A percentile compares a stretch with the other conserved stretches of the same genome.
Evolutionary conservation across 2,888 invertebrate genomes (phyloP).

Genomic region (Drosophila putrida): DNA sequence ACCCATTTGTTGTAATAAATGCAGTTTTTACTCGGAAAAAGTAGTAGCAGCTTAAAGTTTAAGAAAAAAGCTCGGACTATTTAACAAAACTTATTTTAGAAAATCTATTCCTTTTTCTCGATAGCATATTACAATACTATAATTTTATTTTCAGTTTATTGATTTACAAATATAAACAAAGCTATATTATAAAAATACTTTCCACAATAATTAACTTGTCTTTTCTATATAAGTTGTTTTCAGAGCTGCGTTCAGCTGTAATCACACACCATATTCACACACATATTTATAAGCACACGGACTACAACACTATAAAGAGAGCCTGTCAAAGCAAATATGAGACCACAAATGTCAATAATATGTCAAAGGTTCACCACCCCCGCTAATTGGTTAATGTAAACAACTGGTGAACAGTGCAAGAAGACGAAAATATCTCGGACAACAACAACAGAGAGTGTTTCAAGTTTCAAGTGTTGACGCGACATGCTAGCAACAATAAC

Average conservation of each 20-base stretch:
- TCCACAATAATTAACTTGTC: neutral
- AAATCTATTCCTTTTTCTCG: no score
- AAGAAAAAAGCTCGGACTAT: no score
- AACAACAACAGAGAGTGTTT: conserved; percentile 59
- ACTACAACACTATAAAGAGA: conserved; percentile 18
- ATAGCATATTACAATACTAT: no score
- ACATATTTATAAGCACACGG: conserved; percentile 18
- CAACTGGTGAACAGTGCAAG: conserved; percentile 52
- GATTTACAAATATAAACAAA: no score
- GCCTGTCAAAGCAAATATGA: conserved; percentile 73
- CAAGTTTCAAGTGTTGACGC: conserved; percentile 79
- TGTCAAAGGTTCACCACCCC: conserved; percentile 76
- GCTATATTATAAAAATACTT: neutral
- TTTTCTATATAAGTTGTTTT: neutral
- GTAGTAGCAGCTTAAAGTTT: no score
- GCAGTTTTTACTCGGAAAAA: no score
- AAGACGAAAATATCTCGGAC: conserved; percentile 43
- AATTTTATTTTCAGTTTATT: no score
- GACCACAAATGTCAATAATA: conserved; percentile 68
- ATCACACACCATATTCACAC: conserved; percentile 22
- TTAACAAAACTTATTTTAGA: no score
- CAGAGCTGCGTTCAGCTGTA: conserved; percentile 19
- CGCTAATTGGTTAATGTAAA: conserved; percentile 82
- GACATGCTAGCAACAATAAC: conserved; percentile 61
- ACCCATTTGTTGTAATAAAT: no score